These are phyloP conservation scores for Drosophila auraria DNA, from an alignment of 1,140 invertebrate species.

Conservation along the genomic window DNA sequence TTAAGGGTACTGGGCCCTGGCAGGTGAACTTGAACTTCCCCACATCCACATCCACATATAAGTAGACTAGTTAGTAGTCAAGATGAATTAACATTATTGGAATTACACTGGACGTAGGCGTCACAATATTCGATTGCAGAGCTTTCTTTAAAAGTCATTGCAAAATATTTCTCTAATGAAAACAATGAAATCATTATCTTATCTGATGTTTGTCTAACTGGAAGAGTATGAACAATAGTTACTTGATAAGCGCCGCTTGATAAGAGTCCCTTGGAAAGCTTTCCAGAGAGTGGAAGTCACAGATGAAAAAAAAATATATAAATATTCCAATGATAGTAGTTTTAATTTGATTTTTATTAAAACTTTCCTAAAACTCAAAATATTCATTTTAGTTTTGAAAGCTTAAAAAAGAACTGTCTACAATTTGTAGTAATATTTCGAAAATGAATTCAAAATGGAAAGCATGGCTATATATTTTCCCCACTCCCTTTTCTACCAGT, in stretches of 20 bases:
- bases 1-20: not conserved
- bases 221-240: constrained; percentile 49
- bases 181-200: constrained; percentile 52
- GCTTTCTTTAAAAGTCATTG: constrained; percentile 38
- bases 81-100: not conserved
- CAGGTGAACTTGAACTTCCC: constrained; percentile 44
- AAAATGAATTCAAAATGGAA: not conserved
- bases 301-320: constrained; percentile 7
- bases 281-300: constrained; percentile 15
- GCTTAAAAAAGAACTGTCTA: too few relatives aligned
- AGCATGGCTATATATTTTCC: not conserved
- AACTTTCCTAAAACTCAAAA: too few relatives aligned
- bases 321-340: too few relatives aligned
- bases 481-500: not conserved
- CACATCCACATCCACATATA: not conserved
- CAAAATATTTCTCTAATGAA: constrained; percentile 49
- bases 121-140: constrained; percentile 20
- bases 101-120: not conserved
- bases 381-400: too few relatives aligned
- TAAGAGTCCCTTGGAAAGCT: constrained; percentile 47
- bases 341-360: too few relatives aligned
- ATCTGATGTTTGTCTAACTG: constrained; percentile 64
- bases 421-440: too few relatives aligned
- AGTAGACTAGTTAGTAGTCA: not conserved
- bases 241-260: constrained; percentile 66